Evolutionary conservation across 1,140 invertebrate species (phyloP).

Genomic region (Drosophila nebulosa): DNA sequence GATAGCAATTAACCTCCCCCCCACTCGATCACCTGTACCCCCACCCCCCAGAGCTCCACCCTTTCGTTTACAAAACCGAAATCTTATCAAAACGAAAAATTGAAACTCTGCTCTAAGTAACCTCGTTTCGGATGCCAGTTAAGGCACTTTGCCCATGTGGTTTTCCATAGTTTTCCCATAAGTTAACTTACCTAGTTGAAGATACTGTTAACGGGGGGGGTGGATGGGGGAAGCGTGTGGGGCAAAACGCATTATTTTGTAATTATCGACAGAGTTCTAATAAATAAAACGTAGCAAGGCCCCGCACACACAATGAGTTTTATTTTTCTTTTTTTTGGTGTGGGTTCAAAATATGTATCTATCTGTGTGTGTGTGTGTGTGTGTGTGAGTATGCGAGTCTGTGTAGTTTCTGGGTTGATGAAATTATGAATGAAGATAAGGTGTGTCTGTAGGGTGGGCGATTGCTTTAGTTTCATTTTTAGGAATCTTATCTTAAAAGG

Average conservation of each 20-base stretch:
- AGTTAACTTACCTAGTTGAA: neutral
- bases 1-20: neutral
- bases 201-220: neutral
- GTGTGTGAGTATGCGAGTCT: too few species aligned
- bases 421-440: constrained; percentile 78
- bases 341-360: neutral
- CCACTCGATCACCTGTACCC: too few species aligned
- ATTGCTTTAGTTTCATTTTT: neutral
- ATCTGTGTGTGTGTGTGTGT: neutral
- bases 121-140: constrained; percentile 59
- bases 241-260: constrained; percentile 75
- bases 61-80: constrained; percentile 21
- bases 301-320: constrained; percentile 41
- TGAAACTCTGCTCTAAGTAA: constrained; percentile 53
- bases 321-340: constrained; percentile 7
- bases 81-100: constrained; percentile 66
- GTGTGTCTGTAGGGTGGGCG: constrained; percentile 44
- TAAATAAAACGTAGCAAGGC: constrained; percentile 67
- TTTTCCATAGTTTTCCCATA: constrained; percentile 42
- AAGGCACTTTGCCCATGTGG: constrained; percentile 14
- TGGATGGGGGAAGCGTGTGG: neutral
- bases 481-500: neutral
- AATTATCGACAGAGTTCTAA: constrained; percentile 79
- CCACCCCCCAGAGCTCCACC: constrained; percentile 4
- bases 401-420: constrained; percentile 62